Evolutionary conservation across 2,888 invertebrate species (phyloP).

Genomic region (Saturnia pavonia): DNA sequence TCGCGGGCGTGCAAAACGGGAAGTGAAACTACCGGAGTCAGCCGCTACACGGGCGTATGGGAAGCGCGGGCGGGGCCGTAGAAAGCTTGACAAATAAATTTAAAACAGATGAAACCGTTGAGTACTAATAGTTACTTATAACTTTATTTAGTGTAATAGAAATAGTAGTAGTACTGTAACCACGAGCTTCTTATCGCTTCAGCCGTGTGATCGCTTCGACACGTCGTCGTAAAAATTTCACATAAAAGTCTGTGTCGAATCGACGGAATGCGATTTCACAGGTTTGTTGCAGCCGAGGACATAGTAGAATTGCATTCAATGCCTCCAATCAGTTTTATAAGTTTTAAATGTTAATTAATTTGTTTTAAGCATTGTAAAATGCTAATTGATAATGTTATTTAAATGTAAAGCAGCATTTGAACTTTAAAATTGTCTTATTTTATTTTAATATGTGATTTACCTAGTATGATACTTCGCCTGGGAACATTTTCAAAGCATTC

Average conservation of each 20-base stretch:
- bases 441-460: background rate
- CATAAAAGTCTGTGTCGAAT: constrained; percentile 37
- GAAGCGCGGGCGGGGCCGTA: too few relatives aligned
- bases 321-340: background rate
- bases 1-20: too few relatives aligned
- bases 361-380: background rate
- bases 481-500: background rate
- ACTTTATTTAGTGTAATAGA: background rate
- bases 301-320: constrained; percentile 1
- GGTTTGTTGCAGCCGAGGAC: constrained; percentile 18
- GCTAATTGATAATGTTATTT: background rate
- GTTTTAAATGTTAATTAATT: constrained; percentile 1
- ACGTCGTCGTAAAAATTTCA: constrained; percentile 59
- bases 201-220: constrained; percentile 65
- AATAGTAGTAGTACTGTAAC: constrained; percentile 27
- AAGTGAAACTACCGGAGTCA: too few relatives aligned
- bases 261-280: constrained; percentile 19
- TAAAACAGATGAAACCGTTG: too few relatives aligned
- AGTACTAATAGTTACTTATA: too few relatives aligned
- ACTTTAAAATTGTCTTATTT: background rate
- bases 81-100: too few relatives aligned
- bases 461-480: background rate
- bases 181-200: constrained; percentile 65
- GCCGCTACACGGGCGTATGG: too few relatives aligned
- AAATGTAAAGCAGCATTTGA: background rate